Percentiles rank a stretch among this genome's conserved stretches.
These are phyloP conservation scores for Trinorchestia longiramus DNA, from an alignment of 1,140 invertebrate genomes.

Conservation along the genomic window DNA sequence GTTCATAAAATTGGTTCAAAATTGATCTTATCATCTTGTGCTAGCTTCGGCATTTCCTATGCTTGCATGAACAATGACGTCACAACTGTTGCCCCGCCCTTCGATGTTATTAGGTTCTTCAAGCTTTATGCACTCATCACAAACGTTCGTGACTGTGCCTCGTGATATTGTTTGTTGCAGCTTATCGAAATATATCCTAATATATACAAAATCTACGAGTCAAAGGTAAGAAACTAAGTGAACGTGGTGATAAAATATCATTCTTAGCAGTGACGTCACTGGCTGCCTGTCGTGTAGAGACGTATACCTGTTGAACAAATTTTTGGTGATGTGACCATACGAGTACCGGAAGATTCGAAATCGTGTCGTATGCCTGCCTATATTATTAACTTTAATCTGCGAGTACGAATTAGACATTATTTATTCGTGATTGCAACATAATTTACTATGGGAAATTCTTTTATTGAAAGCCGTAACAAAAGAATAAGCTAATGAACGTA, in stretches of 20 bases:
- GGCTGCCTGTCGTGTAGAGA: not conserved
- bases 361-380: not conserved
- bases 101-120: constrained; percentile 48
- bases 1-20: not conserved
- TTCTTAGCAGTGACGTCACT: constrained; percentile 7
- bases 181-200: not conserved
- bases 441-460: not conserved
- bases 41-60: not conserved
- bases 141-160: constrained; percentile 54
- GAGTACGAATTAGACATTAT: not conserved
- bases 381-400: not conserved
- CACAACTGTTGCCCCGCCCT: constrained; percentile 39
- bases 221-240: not conserved
- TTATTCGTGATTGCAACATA: not conserved
- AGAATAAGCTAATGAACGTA: not conserved
- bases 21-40: not conserved
- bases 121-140: constrained; percentile 49
- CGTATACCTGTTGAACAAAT: not conserved
- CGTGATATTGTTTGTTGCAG: constrained; percentile 22
- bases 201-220: not conserved
- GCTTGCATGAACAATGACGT: constrained; percentile 4
- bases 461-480: not conserved
- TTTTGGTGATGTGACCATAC: not conserved
- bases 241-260: not conserved
- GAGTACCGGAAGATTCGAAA: not conserved